Conservation (phyloP, 1,140 invertebrate genomes). For the Drosophila rhopaloa region DNA sequence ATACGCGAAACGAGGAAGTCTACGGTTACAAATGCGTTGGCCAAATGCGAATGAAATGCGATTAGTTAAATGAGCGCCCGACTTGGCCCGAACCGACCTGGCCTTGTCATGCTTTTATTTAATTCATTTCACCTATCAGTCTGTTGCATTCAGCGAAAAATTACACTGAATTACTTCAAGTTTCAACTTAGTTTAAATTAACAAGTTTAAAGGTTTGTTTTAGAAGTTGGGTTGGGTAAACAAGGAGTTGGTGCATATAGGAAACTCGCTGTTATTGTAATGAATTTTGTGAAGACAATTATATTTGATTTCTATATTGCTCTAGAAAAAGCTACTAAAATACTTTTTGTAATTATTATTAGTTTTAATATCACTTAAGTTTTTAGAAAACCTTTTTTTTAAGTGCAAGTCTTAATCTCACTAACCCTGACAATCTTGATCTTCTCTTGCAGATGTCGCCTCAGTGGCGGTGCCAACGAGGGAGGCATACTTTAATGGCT, state of each 20-base stretch:
- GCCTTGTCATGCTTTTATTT: conserved; percentile 61
- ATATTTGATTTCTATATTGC: no score
- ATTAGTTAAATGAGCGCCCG: conserved; percentile 64
- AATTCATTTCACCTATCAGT: conserved; percentile 21
- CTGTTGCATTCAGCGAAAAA: conserved; percentile 1
- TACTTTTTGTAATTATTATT: not conserved
- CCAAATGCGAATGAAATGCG: conserved; percentile 63
- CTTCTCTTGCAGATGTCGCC: conserved; percentile 65
- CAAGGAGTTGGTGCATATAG: no score
- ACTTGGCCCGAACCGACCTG: conserved; percentile 50
- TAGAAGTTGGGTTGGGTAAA: no score
- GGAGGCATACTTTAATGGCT: conserved; percentile 93
- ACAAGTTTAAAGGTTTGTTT: no score
- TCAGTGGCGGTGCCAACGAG: conserved; percentile 85
- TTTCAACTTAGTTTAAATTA: not conserved
- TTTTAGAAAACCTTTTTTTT: no score
- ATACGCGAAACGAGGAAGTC: conserved; percentile 65
- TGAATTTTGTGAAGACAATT: no score
- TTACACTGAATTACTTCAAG: not conserved
- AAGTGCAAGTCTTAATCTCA: conserved; percentile 1
- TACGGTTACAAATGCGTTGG: conserved; percentile 63
- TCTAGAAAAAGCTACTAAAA: no score
- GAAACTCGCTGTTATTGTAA: no score
- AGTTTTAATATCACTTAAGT: not conserved
- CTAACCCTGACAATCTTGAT: conserved; percentile 32